phyloP scores from a whole-genome alignment of 2,888 invertebrate genomes.

The Tachina lurida region DNA sequence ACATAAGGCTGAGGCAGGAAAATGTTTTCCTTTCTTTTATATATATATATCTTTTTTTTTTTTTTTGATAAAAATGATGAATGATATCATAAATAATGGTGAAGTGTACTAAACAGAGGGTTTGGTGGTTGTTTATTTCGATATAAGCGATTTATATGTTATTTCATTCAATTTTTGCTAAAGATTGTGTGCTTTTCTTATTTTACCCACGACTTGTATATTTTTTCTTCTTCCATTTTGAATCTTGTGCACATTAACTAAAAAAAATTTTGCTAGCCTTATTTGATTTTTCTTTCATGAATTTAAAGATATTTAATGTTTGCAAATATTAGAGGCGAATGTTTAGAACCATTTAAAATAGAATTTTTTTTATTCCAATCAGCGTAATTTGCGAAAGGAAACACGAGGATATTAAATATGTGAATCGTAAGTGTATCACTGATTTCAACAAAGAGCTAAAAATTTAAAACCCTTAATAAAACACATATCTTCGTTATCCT shows the following conservation, averaged over 20 bases:
- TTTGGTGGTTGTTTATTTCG: constrained; percentile 83
- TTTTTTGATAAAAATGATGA: constrained; percentile 84
- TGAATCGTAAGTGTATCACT: too few species aligned
- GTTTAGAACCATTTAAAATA: neutral
- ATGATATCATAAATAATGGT: constrained; percentile 83
- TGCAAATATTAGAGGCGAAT: neutral
- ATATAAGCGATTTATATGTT: constrained; percentile 79
- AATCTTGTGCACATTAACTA: constrained; percentile 69
- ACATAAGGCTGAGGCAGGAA: constrained; percentile 81
- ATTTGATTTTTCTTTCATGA: neutral
- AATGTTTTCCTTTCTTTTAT: constrained; percentile 78
- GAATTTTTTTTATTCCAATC: too few species aligned
- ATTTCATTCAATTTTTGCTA: constrained; percentile 32
- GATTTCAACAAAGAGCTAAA: too few species aligned
- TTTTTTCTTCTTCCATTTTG: constrained; percentile 53
- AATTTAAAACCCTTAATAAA: too few species aligned
- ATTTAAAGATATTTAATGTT: neutral
- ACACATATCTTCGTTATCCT: too few species aligned
- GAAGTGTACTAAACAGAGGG: constrained; percentile 82
- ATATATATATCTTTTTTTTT: constrained; percentile 66
- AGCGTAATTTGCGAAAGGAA: too few species aligned
- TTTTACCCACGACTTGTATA: constrained; percentile 48
- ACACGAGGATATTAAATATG: too few species aligned
- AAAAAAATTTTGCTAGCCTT: constrained; percentile 65
- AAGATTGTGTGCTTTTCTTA: constrained; percentile 39